Base-by-base conservation (phyloP, 2,888 invertebrate genomes). In the Acleris laterana region DNA sequence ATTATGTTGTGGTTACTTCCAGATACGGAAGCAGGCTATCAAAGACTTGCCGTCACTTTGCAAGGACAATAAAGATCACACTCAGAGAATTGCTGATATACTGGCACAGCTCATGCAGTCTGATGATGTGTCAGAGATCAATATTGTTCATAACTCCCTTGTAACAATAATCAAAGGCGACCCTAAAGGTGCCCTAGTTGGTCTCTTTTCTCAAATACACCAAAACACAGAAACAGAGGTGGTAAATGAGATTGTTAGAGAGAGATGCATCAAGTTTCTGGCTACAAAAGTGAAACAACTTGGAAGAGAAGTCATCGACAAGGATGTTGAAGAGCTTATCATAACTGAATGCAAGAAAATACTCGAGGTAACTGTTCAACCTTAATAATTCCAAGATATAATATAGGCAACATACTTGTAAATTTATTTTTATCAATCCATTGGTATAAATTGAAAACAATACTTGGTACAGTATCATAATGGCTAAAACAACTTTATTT, bases 11-110 rank as follows among this genome's bases (percentile, higher is more conserved):
- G 38, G 11, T 13, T 13, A 38, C 13, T 38, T 85, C 59, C 82
- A 98, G 98, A 98, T 98, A 77, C 94, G 98, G 20, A 98, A 98
- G 80, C 98, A 98, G 93, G 98, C 98, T 16, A 98, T 98, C 73
- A 98, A 98, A 89, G 97, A 97, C 82, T 93, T 99, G 69, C 98
- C 98, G 13, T 93, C 95, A 50, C 92, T 99, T 67, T 98, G 98
- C 81, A 97, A 97, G 85, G 97, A 96, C 73, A 95, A 95, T 68
- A 96, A 96, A 72, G 96, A 96, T 71, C 96, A 97, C 79, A 95
- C 98, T 1, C 94, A 95, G 44, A 96, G 96, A 86, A 96, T 99
- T 77, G 97, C 98, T 13, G 98, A 98, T 84, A 97, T 99, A 70
- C 93, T 99, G 68, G 96, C 97, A 5, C 99, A 99, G 83, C 92